These are phyloP conservation scores for Aphrocallistes beatrix DNA, from an alignment of 37 sponge, comb jelly and placozoan genomes.

Conservation along the genomic window DNA sequence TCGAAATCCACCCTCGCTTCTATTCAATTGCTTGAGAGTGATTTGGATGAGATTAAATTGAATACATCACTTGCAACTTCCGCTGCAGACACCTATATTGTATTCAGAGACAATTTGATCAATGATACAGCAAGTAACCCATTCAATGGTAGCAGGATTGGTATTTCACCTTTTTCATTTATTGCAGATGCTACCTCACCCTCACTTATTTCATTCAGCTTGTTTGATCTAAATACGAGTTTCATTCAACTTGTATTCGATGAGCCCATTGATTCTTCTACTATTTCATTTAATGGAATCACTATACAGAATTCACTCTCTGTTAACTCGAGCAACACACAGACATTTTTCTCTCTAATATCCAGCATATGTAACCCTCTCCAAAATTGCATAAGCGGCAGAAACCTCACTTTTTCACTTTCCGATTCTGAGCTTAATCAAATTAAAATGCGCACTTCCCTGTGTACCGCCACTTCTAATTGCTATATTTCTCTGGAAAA, in stretches of 20 bases:
- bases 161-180: constrained; percentile 15
- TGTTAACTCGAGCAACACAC: constrained; percentile 27
- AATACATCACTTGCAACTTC: constrained; percentile 42
- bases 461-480: background rate
- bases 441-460: background rate
- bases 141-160: background rate
- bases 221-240: constrained; percentile 43
- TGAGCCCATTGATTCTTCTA: constrained; percentile 61
- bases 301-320: constrained; percentile 36
- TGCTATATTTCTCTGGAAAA: background rate
- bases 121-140: constrained; percentile 45
- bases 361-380: background rate
- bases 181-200: constrained; percentile 54
- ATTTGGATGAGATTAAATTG: constrained; percentile 56
- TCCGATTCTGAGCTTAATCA: background rate
- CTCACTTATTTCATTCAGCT: constrained; percentile 24
- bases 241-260: constrained; percentile 49
- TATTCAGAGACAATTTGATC: constrained; percentile 28
- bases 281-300: constrained; percentile 30
- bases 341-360: background rate
- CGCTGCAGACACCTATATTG: constrained; percentile 33
- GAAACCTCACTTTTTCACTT: background rate
- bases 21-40: constrained; percentile 32
- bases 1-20: constrained; percentile 2
- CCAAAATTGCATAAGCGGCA: background rate